These are phyloP conservation scores for Himalopsyche japonica DNA, from an alignment of 2,888 invertebrate genomes.

Conservation along the genomic window DNA sequence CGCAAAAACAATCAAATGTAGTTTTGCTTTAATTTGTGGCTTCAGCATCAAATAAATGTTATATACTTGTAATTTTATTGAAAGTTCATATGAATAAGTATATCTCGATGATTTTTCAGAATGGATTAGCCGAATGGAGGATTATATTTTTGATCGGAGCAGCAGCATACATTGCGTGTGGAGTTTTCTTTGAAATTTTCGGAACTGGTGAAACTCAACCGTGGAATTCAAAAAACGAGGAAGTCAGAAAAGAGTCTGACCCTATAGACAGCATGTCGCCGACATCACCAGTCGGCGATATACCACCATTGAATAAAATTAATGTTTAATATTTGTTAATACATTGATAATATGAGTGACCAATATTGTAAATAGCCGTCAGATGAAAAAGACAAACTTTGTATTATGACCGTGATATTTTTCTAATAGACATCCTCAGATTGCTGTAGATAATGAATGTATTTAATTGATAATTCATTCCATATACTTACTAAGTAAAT, in stretches of 20 bases:
- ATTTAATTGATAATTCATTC: too few relatives aligned
- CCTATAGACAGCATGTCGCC: neutral
- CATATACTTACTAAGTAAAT: too few relatives aligned
- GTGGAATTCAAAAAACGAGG: conserved; percentile 60
- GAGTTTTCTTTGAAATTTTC: conserved; percentile 69
- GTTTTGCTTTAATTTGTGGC: too few relatives aligned
- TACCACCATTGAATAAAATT: neutral
- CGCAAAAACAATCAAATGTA: too few relatives aligned
- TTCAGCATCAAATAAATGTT: too few relatives aligned
- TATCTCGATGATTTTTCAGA: conserved; percentile 56
- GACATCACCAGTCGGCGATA: neutral
- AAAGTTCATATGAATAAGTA: too few relatives aligned
- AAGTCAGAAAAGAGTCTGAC: neutral
- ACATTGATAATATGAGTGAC: too few relatives aligned
- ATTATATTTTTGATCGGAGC: conserved; percentile 74
- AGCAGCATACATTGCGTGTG: conserved; percentile 68
- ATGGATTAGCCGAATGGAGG: conserved; percentile 76
- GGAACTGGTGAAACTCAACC: conserved; percentile 72
- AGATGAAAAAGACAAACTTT: neutral
- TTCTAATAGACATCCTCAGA: neutral
- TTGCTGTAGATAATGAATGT: neutral
- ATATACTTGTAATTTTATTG: too few relatives aligned
- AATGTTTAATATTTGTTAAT: neutral
- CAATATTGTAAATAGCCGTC: neutral
- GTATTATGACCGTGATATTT: neutral